Evolutionary conservation across 2,113 vertebrate species (phyloP).

Genomic region (Rousettus leschenaultii): DNA sequence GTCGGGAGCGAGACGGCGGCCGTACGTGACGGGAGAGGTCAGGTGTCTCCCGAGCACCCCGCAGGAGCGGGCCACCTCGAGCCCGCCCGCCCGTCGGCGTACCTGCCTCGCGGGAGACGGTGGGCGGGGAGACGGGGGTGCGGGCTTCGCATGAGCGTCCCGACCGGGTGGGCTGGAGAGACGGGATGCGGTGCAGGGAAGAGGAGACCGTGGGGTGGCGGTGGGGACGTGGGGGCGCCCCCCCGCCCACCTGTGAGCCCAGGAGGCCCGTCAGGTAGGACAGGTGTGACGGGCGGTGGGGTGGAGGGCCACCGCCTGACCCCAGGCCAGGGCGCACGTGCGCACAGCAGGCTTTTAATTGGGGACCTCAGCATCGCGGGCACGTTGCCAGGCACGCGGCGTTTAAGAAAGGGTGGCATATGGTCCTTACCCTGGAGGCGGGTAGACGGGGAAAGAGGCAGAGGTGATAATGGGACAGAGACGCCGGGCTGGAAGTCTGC

Average conservation of each 20-base stretch:
- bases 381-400: rapidly evolving
- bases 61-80: no score
- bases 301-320: background rate
- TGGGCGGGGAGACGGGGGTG: background rate
- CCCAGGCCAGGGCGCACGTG: rapidly evolving
- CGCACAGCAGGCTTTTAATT: background rate
- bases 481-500: background rate
- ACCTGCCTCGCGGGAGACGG: background rate
- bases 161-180: background rate
- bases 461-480: background rate
- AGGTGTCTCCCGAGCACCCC: background rate
- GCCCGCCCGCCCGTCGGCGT: no score
- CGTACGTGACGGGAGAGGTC: background rate
- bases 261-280: background rate
- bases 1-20: background rate
- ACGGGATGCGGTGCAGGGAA: background rate
- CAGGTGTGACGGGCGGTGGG: background rate
- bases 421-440: background rate
- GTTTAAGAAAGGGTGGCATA: background rate
- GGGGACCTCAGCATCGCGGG: background rate
- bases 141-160: rapidly evolving
- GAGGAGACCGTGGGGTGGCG: background rate
- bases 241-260: background rate
- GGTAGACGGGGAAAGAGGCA: background rate
- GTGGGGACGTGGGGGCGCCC: background rate